phyloP scores from a whole-genome alignment of 2,113 vertebrate species.

The Daboia siamensis region DNA sequence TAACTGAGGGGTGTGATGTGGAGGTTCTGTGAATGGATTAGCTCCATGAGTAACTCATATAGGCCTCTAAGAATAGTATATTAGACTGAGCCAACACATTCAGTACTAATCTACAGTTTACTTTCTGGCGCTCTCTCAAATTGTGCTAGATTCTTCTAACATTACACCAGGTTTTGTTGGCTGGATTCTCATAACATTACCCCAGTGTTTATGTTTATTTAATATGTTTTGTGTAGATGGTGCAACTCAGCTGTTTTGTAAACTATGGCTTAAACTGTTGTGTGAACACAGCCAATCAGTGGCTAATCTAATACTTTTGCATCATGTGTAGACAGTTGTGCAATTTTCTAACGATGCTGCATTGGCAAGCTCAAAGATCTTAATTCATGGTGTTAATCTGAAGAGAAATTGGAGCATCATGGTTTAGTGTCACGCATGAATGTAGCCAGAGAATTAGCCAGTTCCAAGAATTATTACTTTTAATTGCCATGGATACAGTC shows the following conservation, averaged over 20 bases:
- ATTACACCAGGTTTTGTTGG: background rate
- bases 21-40: background rate
- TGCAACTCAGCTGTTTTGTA: background rate
- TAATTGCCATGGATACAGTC: background rate
- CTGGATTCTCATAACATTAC: background rate
- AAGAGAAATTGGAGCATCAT: background rate
- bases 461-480: background rate
- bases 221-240: background rate
- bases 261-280: background rate
- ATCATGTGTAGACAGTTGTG: background rate
- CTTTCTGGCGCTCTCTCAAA: background rate
- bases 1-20: no score
- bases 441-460: background rate
- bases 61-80: background rate
- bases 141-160: background rate
- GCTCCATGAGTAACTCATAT: background rate
- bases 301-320: background rate
- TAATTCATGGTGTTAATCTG: background rate
- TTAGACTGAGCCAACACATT: background rate
- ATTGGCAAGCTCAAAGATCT: background rate
- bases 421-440: background rate
- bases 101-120: background rate
- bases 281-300: background rate
- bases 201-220: background rate
- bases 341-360: background rate